Percentiles rank a stretch among this genome's conserved stretches.
These are phyloP conservation scores for Periophthalmus magnuspinnatus DNA, from an alignment of 2,797 vertebrate genomes.

Conservation along the genomic window DNA sequence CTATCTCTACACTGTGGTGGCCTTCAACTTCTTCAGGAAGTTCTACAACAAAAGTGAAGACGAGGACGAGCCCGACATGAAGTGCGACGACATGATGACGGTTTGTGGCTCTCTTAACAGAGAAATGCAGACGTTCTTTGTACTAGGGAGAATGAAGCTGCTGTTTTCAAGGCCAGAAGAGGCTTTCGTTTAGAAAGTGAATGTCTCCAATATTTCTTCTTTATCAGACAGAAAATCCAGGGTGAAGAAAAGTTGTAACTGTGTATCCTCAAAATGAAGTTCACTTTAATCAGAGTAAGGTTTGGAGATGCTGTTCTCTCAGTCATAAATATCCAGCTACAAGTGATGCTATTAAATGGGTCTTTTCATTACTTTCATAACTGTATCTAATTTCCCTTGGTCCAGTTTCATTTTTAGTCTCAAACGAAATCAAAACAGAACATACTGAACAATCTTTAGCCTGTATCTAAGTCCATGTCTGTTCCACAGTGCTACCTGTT, in stretches of 20 bases:
- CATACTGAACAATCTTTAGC: background rate
- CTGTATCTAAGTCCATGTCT: background rate
- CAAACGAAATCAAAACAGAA: background rate
- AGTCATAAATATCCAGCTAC: background rate
- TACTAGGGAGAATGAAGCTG: background rate
- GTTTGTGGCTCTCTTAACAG: slow-evolving; percentile 65
- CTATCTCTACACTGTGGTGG: slow-evolving; percentile 97
- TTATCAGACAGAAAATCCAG: background rate
- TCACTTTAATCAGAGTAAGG: background rate
- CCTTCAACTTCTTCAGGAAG: slow-evolving; percentile 99
- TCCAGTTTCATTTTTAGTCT: background rate
- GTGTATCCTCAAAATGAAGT: background rate
- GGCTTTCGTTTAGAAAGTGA: slow-evolving; percentile 14
- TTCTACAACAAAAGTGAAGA: slow-evolving; percentile 99
- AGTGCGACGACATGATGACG: slow-evolving; percentile 99
- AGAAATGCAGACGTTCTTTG: background rate
- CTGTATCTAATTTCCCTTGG: no score
- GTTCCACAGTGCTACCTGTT: slow-evolving; percentile 91
- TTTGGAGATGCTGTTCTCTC: background rate
- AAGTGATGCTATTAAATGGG: background rate
- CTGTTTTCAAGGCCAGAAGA: slow-evolving; percentile 2
- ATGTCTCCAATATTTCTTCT: slow-evolving; percentile 10
- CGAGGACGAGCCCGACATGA: slow-evolving; percentile 96
- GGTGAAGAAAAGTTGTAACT: background rate
- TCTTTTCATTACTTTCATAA: no score